A percentile compares a stretch with the other conserved stretches of the same genome.
Evolutionary conservation across 1,140 invertebrate species (phyloP).

Genomic region (Conus ventricosus): DNA sequence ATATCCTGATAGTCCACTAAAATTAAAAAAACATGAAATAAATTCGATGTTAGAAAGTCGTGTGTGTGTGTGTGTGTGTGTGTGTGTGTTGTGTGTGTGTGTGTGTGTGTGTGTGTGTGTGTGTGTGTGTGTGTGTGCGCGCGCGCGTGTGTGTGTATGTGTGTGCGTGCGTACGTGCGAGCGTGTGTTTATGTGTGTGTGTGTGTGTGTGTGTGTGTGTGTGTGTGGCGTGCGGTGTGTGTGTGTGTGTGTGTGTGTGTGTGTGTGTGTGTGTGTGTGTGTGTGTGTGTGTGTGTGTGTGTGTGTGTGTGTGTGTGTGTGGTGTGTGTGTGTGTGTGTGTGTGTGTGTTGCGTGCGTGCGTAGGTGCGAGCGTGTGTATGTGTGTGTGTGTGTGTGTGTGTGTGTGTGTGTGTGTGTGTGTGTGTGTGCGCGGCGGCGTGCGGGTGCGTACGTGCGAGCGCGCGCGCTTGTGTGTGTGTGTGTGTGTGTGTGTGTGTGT

Average conservation of each 20-base stretch:
- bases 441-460: not conserved
- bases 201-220: too few relatives aligned
- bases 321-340: not conserved
- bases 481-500: not conserved
- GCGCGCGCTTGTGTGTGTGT: not conserved
- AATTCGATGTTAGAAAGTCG: too few relatives aligned
- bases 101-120: too few relatives aligned
- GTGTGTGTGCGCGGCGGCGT: not conserved
- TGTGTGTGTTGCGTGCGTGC: not conserved
- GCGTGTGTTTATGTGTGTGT: too few relatives aligned
- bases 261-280: not conserved
- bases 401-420: not conserved
- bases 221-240: not conserved
- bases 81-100: too few relatives aligned
- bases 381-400: conserved; percentile 7
- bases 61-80: too few relatives aligned
- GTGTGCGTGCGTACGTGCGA: too few relatives aligned
- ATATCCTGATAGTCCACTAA: too few relatives aligned
- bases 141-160: too few relatives aligned
- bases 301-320: not conserved
- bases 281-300: too few relatives aligned
- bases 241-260: not conserved
- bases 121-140: too few relatives aligned
- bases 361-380: not conserved
- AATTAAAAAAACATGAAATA: too few relatives aligned